Percentiles rank a stretch among this genome's conserved stretches.
phyloP scores from a whole-genome alignment of 2,113 vertebrate species.

The Eclectus roratus region DNA sequence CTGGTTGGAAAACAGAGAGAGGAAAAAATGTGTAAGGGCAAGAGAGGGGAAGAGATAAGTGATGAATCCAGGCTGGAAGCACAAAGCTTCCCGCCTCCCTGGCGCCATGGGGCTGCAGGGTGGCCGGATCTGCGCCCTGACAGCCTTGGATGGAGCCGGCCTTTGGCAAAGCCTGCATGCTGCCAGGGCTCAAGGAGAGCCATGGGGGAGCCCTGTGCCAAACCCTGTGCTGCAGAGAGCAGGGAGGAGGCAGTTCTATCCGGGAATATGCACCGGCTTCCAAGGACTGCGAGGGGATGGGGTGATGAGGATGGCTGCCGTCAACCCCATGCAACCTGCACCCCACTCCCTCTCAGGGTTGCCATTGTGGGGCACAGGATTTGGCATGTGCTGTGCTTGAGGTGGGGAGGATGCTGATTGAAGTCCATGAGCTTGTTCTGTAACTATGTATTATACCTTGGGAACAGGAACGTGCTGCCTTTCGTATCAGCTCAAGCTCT shows the following conservation, averaged over 20 bases:
- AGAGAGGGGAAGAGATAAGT: constrained; percentile 30
- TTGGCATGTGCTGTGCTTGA: accelerated
- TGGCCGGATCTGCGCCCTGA: accelerated
- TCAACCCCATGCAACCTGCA: background rate
- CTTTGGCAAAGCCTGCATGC: background rate
- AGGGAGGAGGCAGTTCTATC: background rate
- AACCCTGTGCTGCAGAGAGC: background rate
- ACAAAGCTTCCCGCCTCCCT: background rate
- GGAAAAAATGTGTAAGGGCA: background rate
- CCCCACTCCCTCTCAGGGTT: background rate
- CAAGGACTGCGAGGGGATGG: background rate
- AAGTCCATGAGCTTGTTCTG: background rate
- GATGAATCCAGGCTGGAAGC: background rate
- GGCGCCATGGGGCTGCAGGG: background rate
- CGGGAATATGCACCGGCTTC: accelerated
- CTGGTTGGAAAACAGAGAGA: background rate
- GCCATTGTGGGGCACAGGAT: background rate
- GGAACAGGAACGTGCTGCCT: accelerated
- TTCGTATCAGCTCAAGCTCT: accelerated
- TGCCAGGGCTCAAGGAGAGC: background rate
- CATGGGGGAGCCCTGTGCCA: background rate
- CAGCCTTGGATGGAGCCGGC: background rate
- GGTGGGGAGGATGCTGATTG: background rate
- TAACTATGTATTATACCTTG: background rate
- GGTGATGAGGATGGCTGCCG: background rate